Evolutionary conservation across 2,797 vertebrate genomes (phyloP).

Genomic region (Falco cherrug): DNA sequence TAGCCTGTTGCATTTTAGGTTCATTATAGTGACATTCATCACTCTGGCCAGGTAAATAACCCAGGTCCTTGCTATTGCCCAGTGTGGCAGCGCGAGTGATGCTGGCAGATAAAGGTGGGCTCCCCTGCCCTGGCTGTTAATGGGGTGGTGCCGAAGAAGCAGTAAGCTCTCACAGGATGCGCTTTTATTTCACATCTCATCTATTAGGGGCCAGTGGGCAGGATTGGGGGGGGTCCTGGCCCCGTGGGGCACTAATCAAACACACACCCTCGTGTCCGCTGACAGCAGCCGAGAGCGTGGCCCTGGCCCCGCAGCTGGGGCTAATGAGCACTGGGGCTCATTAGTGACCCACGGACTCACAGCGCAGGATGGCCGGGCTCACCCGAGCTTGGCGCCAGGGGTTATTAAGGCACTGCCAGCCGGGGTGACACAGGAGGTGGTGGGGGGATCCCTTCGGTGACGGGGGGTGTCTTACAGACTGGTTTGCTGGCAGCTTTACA

Average conservation of each 20-base stretch:
- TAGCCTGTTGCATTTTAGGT: slow-evolving; percentile 10
- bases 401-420: neutral
- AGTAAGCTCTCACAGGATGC: neutral
- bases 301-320: accelerated
- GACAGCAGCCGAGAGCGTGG: neutral
- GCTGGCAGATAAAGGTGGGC: neutral
- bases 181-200: neutral
- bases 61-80: accelerated
- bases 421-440: accelerated
- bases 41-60: neutral
- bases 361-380: neutral
- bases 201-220: neutral
- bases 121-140: neutral
- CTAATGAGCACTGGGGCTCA: neutral
- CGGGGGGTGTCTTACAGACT: neutral
- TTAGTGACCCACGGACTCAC: neutral
- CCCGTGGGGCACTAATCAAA: neutral
- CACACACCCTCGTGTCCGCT: neutral
- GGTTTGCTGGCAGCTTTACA: accelerated
- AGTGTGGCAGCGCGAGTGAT: neutral
- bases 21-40: slow-evolving; percentile 6
- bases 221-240: accelerated
- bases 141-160: neutral
- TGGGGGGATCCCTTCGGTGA: accelerated
- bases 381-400: neutral